A percentile compares a stretch with the other conserved stretches of the same genome.
phyloP scores from a whole-genome alignment of 2,797 vertebrate species.

The Octomys mimax region DNA sequence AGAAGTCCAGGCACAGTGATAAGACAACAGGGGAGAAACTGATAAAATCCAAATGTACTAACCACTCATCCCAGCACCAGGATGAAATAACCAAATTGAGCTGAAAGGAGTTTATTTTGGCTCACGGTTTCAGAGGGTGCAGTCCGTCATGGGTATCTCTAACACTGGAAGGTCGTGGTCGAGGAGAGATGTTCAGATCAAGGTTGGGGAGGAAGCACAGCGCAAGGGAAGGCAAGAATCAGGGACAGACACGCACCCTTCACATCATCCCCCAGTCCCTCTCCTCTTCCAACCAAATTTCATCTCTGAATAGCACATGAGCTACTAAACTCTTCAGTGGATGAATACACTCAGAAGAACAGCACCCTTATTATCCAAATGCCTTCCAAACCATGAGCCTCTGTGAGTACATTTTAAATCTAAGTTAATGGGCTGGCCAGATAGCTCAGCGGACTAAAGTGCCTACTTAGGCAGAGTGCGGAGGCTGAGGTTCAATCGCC shows the following conservation, averaged over 20 bases:
- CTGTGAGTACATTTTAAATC: not conserved
- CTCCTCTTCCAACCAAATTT: not conserved
- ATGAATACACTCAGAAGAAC: not conserved
- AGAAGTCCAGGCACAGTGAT: not conserved
- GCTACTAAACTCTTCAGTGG: not conserved
- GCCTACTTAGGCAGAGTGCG: too few species aligned
- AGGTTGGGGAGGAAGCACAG: not conserved
- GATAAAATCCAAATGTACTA: not conserved
- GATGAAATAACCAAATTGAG: not conserved
- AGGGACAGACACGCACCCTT: not conserved
- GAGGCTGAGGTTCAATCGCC: too few species aligned
- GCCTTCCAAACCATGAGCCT: not conserved
- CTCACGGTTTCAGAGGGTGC: not conserved
- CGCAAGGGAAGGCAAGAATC: not conserved
- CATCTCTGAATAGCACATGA: not conserved
- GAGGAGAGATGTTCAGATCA: too few species aligned
- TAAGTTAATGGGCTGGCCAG: too few species aligned
- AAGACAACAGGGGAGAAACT: accelerated
- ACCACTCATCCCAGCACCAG: too few species aligned
- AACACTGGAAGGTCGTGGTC: not conserved
- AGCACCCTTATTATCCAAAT: not conserved
- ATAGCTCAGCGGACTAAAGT: too few species aligned
- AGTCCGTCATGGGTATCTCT: not conserved
- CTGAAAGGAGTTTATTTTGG: not conserved
- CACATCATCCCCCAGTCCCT: too few species aligned